Evolutionary conservation across 2,113 vertebrate genomes (phyloP), one percentile per base, ranked within the genome.

Genomic region (Peromyscus californicus): DNA sequence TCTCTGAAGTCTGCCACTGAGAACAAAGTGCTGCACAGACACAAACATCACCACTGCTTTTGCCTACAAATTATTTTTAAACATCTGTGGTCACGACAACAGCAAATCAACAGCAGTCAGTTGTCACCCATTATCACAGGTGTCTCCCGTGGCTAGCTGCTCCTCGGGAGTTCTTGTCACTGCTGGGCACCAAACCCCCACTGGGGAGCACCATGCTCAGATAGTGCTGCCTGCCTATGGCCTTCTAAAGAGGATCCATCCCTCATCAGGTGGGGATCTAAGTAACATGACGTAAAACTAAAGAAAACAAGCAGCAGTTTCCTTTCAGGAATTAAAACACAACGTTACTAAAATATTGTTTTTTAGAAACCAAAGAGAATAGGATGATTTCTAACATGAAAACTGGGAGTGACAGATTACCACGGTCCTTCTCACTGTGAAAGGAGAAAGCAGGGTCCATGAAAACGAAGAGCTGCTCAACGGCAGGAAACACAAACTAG

Each of bases 11-110:
- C 90, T 59, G 85, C 91, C 76, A 48, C 90, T 57, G 91, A 89
- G 94, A 94, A 94, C 39, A n/a, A 65, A 90, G 89, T 33, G 86
- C 75, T 4, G 24, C 15, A 91, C 4, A 39, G 36, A 93, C 70
- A 93, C 10, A 36, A 69, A 91, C 72, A 51, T 45, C 42, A 72
- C 92, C 90, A 94, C 93, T 31, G 29, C 69, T 88, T 95, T 93
- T 96, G 88, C 76, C 59, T 92, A 96, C 48, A 89, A 76, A 97
- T 91, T 97, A 97, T 98, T 98, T 98, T 98, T 98, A 98, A 97
- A 97, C 95, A 83, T 59, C 42, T 97, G 97, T 93, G 97, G 98
- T 98, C 94, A 91, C 61, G 70, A 97, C 36, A 48, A 83, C 69
- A 93, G 85, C 83, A 85, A 91, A 97, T 95, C 95, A 97, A 87